These are phyloP conservation scores for Papilio helenus DNA, from an alignment of 1,140 invertebrate species.

Conservation along the genomic window DNA sequence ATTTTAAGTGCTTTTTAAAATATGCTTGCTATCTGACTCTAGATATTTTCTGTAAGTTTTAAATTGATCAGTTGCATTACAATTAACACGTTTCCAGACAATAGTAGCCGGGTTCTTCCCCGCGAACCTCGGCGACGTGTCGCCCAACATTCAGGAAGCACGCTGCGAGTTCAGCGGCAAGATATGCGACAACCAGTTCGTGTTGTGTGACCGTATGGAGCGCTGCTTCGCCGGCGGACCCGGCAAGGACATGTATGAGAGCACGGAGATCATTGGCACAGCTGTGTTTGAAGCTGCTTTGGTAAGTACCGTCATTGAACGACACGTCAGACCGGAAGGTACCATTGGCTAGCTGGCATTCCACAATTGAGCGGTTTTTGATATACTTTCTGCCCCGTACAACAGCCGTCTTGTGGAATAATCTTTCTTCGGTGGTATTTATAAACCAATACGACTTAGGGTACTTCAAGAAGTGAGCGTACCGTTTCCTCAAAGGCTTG, in stretches of 20 bases:
- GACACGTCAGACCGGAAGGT: too few species aligned
- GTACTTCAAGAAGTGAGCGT: too few species aligned
- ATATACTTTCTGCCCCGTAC: too few species aligned
- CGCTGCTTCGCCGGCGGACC: conserved; percentile 93
- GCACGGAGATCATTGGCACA: conserved; percentile 94
- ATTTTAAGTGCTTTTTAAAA: too few species aligned
- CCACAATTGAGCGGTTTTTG: too few species aligned
- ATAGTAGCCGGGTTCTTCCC: conserved; percentile 95
- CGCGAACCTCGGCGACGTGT: conserved; percentile 94
- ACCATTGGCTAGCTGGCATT: too few species aligned
- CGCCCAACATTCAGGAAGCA: conserved; percentile 93
- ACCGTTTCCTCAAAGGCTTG: too few species aligned
- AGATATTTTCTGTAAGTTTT: too few species aligned
- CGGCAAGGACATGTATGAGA: conserved; percentile 94
- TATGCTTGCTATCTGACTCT: too few species aligned
- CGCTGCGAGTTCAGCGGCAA: conserved; percentile 90
- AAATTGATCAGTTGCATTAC: neutral
- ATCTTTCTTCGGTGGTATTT: too few species aligned
- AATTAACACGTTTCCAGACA: conserved; percentile 83
- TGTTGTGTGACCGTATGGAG: conserved; percentile 87
- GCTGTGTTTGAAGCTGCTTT: conserved; percentile 89
- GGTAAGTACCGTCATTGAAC: conserved; percentile 81
- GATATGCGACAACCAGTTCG: conserved; percentile 89
- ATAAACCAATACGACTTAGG: too few species aligned
- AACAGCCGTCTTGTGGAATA: too few species aligned